These are phyloP conservation scores for Sesia bembeciformis DNA, from an alignment of 2,888 invertebrate species.

Conservation along the genomic window DNA sequence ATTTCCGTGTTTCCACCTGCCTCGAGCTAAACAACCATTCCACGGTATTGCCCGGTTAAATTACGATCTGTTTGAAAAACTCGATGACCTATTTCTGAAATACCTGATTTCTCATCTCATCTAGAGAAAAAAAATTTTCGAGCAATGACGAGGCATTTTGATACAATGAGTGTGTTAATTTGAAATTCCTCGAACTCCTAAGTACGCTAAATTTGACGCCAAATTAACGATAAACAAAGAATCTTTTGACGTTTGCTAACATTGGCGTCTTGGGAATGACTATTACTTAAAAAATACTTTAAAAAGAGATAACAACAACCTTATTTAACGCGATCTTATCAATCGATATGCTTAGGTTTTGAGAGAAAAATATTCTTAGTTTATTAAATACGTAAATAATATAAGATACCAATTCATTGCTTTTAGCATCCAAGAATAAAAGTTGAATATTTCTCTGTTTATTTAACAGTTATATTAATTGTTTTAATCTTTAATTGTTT, in stretches of 20 bases:
- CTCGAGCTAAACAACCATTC: constrained; percentile 35
- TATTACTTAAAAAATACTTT: too few relatives aligned
- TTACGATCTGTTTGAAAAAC: constrained; percentile 12
- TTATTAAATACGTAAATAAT: too few relatives aligned
- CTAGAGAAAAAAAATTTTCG: neutral
- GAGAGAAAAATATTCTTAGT: too few relatives aligned
- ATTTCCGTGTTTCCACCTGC: constrained; percentile 56
- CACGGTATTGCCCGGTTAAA: constrained; percentile 19
- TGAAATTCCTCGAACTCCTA: neutral
- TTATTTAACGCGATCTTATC: too few relatives aligned
- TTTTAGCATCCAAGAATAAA: too few relatives aligned
- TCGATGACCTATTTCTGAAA: neutral
- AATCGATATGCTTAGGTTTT: too few relatives aligned
- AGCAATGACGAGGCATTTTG: neutral
- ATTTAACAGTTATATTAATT: too few relatives aligned
- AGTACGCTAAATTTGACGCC: constrained; percentile 17
- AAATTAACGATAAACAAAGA: constrained; percentile 17
- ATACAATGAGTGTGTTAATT: neutral
- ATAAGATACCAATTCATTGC: too few relatives aligned
- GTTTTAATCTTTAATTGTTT: too few relatives aligned
- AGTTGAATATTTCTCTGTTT: too few relatives aligned
- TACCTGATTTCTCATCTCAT: neutral
- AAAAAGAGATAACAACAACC: too few relatives aligned
- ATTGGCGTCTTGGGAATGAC: too few relatives aligned
- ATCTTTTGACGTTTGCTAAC: neutral